Evolutionary conservation across 2,888 invertebrate genomes (phyloP).

Genomic region (Ametastegia equiseti): DNA sequence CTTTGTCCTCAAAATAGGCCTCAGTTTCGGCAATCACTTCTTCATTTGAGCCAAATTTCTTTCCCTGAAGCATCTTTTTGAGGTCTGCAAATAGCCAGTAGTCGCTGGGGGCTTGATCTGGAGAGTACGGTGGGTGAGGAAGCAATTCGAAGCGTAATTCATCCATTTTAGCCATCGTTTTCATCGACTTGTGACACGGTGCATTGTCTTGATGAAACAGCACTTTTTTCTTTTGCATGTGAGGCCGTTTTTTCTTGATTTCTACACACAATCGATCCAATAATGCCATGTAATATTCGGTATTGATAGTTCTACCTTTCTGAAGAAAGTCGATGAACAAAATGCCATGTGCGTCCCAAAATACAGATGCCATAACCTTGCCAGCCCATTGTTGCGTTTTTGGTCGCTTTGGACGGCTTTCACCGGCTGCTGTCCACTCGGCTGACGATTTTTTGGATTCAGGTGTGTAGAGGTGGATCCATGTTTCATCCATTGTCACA

Average conservation of each 20-base stretch:
- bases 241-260: conserved; percentile 59
- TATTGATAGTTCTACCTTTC: conserved; percentile 63
- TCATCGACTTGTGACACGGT: conserved; percentile 46
- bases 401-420: conserved; percentile 49
- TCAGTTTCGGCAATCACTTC: conserved; percentile 50
- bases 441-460: conserved; percentile 59
- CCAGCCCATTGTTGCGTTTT: conserved; percentile 48
- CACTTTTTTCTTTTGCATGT: conserved; percentile 53
- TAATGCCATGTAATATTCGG: conserved; percentile 57
- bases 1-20: conserved; percentile 52
- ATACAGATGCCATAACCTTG: conserved; percentile 61
- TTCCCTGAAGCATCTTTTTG: conserved; percentile 56
- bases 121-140: conserved; percentile 57
- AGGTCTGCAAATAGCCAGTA: conserved; percentile 56
- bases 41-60: conserved; percentile 57
- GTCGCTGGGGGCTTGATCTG: conserved; percentile 63
- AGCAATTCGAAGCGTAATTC: conserved; percentile 50
- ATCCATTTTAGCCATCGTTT: conserved; percentile 45
- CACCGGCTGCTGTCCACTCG: conserved; percentile 52
- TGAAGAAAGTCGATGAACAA: conserved; percentile 65
- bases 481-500: conserved; percentile 70
- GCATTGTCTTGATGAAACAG: conserved; percentile 60
- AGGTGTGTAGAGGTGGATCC: conserved; percentile 66
- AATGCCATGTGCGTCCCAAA: conserved; percentile 65
- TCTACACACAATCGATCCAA: conserved; percentile 58